Evolutionary conservation across 2,113 vertebrate genomes (phyloP).

Genomic region (Thalassoma bifasciatum): DNA sequence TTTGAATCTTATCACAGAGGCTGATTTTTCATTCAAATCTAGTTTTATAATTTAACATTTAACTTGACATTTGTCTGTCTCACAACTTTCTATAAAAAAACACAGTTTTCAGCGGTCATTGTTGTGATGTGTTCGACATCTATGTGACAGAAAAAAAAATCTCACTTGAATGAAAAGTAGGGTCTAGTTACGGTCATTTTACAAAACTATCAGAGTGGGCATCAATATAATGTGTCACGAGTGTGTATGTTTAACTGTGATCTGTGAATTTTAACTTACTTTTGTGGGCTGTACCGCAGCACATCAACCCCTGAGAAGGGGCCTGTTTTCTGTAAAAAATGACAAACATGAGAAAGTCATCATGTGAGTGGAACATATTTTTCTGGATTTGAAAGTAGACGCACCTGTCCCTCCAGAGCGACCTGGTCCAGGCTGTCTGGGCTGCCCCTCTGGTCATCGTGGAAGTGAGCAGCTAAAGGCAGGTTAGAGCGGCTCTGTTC

Average conservation of each 20-base stretch:
- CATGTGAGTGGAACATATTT: not conserved
- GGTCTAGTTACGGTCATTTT: too few relatives aligned
- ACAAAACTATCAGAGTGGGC: too few relatives aligned
- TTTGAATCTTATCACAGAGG: too few relatives aligned
- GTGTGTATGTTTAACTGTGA: not conserved
- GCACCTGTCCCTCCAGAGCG: constrained; percentile 79
- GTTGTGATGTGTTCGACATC: too few relatives aligned
- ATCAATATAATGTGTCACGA: not conserved
- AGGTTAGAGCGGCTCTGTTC: constrained; percentile 86
- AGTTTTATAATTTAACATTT: too few relatives aligned
- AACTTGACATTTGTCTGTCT: too few relatives aligned
- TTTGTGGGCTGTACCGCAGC: constrained; percentile 85
- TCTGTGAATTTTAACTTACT: constrained; percentile 74
- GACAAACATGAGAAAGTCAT: constrained; percentile 4
- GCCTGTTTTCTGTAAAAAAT: constrained; percentile 84
- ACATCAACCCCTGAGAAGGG: constrained; percentile 85
- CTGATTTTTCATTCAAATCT: too few relatives aligned
- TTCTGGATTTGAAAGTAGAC: not conserved
- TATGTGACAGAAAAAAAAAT: too few relatives aligned
- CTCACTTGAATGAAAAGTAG: too few relatives aligned
- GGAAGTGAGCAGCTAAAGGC: constrained; percentile 54
- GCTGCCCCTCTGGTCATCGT: constrained; percentile 89
- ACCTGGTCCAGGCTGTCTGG: constrained; percentile 91
- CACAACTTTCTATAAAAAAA: too few relatives aligned
- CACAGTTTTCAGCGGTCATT: too few relatives aligned